These are phyloP conservation scores for Pseudotriccus pelzelni DNA, from an alignment of 2,797 vertebrate species.

Conservation along the genomic window DNA sequence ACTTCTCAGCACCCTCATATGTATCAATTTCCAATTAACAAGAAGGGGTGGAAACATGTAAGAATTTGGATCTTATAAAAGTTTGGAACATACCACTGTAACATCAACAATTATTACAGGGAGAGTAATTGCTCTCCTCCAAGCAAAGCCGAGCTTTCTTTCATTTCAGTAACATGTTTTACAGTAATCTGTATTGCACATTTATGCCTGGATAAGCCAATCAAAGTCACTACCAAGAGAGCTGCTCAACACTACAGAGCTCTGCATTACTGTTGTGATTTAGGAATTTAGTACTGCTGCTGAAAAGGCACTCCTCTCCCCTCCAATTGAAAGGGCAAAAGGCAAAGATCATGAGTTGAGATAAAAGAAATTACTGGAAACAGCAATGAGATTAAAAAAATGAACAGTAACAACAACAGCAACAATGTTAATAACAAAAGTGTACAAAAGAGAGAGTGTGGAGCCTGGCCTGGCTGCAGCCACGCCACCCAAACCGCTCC, in stretches of 20 bases:
- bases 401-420: neutral
- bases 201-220: neutral
- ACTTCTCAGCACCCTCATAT: neutral
- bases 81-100: neutral
- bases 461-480: neutral
- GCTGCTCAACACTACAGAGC: neutral
- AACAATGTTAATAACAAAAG: neutral
- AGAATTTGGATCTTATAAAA: neutral
- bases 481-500: neutral
- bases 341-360: too few relatives aligned
- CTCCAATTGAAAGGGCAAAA: neutral
- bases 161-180: neutral
- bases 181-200: neutral
- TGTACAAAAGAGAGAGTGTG: neutral
- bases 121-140: neutral
- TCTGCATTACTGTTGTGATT: neutral
- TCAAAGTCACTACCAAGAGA: neutral
- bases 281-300: neutral
- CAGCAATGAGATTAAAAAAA: neutral
- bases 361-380: neutral
- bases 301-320: neutral
- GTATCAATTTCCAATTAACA: slow-evolving; percentile 42
- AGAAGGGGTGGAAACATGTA: neutral
- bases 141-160: neutral
- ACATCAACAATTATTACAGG: neutral